phyloP scores from a whole-genome alignment of 2,888 invertebrate genomes.

The Lycaena phlaeas region DNA sequence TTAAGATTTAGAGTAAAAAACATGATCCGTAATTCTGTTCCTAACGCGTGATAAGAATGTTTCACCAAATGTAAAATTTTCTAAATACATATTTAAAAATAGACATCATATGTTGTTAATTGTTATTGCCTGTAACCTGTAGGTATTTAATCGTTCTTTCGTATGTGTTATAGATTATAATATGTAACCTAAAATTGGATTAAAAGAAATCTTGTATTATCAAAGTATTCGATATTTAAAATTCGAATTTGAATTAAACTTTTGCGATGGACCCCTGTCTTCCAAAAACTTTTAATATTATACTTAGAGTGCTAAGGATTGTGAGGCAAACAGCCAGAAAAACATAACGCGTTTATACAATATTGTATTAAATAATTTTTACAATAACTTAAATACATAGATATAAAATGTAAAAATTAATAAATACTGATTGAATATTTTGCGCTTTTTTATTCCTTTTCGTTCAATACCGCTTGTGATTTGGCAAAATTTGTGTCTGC shows the following conservation, averaged over 20 bases:
- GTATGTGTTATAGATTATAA: background rate
- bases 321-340: constrained; percentile 25
- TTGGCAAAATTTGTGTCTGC: constrained; percentile 31
- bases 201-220: background rate
- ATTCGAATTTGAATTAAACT: constrained; percentile 12
- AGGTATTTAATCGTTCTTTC: too few relatives aligned
- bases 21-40: constrained; percentile 37
- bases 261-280: constrained; percentile 52
- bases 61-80: constrained; percentile 22
- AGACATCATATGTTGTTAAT: background rate
- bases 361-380: constrained; percentile 59
- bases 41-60: constrained; percentile 27
- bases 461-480: constrained; percentile 50
- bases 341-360: constrained; percentile 53
- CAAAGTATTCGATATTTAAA: constrained; percentile 2
- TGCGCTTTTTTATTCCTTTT: constrained; percentile 33
- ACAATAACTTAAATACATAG: constrained; percentile 57
- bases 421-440: constrained; percentile 54
- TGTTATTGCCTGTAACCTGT: too few relatives aligned
- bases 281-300: constrained; percentile 49
- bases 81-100: background rate
- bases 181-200: background rate
- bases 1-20: too few relatives aligned
- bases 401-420: constrained; percentile 52
- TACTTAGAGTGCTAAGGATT: constrained; percentile 29